A percentile compares a stretch with the other conserved stretches of the same genome.
Conservation (phyloP, 2,888 invertebrate species). For the Holacanthella duospinosa region DNA sequence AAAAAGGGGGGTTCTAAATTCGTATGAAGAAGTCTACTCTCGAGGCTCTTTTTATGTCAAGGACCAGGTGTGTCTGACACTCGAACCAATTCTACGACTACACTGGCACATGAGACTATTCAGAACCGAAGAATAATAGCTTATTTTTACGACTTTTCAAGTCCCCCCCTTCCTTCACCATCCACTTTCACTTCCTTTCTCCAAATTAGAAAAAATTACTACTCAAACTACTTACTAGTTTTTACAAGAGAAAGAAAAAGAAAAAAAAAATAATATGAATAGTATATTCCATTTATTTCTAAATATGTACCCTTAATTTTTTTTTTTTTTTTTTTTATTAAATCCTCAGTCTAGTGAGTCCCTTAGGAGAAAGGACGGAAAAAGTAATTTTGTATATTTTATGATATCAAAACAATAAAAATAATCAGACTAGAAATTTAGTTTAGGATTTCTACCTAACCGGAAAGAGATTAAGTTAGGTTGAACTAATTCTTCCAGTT, state of each 20-base stretch:
- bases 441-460: too few relatives aligned
- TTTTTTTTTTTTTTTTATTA: too few relatives aligned
- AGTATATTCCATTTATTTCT: neutral
- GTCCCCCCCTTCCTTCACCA: neutral
- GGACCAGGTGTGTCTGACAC: slow-evolving; percentile 3
- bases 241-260: neutral
- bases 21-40: neutral
- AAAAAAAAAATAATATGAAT: neutral
- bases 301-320: neutral
- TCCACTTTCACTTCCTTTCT: neutral
- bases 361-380: too few relatives aligned
- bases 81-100: neutral
- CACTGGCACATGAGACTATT: neutral
- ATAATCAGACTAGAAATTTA: too few relatives aligned
- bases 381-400: too few relatives aligned
- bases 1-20: neutral
- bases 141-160: neutral
- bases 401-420: too few relatives aligned
- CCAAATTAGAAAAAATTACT: neutral
- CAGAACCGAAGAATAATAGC: neutral
- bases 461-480: too few relatives aligned
- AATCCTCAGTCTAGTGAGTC: too few relatives aligned
- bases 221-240: neutral
- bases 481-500: too few relatives aligned
- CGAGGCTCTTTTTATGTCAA: neutral